A percentile compares a stretch with the other conserved stretches of the same genome.
Conservation (phyloP, 2,797 vertebrate genomes). For the Psittacula derbiana region DNA sequence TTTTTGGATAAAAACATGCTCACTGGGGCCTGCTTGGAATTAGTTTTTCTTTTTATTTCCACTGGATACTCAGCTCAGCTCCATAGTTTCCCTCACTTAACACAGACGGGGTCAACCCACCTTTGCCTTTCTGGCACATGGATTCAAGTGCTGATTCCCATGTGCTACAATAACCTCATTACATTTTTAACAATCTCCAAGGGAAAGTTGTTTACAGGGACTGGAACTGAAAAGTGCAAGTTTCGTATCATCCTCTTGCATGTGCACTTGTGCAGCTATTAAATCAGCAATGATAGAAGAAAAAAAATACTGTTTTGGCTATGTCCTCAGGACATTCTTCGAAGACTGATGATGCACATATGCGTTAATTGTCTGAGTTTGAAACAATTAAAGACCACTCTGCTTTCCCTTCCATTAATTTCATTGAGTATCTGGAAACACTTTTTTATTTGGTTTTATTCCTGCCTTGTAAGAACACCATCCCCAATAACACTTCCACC, state of each 20-base stretch:
- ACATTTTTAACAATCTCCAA: background rate
- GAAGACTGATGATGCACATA: slow-evolving; percentile 34
- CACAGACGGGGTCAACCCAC: slow-evolving; percentile 35
- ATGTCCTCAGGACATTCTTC: slow-evolving; percentile 44
- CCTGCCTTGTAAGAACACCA: background rate
- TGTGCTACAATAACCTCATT: slow-evolving; percentile 25
- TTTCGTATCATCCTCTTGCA: background rate
- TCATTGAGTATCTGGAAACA: background rate
- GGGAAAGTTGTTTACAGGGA: slow-evolving; percentile 21
- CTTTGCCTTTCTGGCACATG: slow-evolving; percentile 64
- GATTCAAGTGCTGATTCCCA: slow-evolving; percentile 15
- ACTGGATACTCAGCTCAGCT: slow-evolving; percentile 20
- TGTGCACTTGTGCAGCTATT: slow-evolving; percentile 25
- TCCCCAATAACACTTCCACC: background rate
- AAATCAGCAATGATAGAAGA: slow-evolving; percentile 8
- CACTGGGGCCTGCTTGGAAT: slow-evolving; percentile 61
- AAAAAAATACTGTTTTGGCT: slow-evolving; percentile 33
- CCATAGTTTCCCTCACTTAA: slow-evolving; percentile 32
- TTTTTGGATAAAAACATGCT: slow-evolving; percentile 57
- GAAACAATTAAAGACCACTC: slow-evolving; percentile 31
- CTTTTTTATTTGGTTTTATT: background rate
- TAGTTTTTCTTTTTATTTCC: slow-evolving; percentile 66
- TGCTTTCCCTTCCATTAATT: slow-evolving; percentile 28
- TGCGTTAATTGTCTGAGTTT: slow-evolving; percentile 13
- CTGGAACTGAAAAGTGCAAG: slow-evolving; percentile 28